Conservation (phyloP, 1,140 invertebrate genomes). For the Drosophila murphyi region DNA sequence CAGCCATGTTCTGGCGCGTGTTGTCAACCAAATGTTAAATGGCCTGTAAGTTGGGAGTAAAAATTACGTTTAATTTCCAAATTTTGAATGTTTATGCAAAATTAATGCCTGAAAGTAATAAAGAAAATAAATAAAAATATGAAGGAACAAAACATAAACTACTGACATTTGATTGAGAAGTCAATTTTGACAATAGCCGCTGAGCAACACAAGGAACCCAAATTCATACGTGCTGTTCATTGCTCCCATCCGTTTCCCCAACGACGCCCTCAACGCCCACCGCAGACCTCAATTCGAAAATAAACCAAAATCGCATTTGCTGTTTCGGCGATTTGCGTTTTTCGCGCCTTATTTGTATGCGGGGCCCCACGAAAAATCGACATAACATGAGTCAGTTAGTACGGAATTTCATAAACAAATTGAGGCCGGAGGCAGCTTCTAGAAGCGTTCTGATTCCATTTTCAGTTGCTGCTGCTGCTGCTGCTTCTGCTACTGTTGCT, state of each 20-base stretch:
- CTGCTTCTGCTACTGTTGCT: not conserved
- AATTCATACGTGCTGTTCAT: constrained; percentile 21
- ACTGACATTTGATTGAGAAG: constrained; percentile 27
- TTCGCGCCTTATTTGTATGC: constrained; percentile 80
- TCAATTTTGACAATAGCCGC: not conserved
- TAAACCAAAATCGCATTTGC: constrained; percentile 57
- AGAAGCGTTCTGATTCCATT: constrained; percentile 17
- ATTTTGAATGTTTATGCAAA: constrained; percentile 20
- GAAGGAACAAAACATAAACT: constrained; percentile 3
- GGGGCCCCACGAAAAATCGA: constrained; percentile 31
- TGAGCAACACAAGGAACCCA: constrained; percentile 22
- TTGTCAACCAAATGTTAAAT: constrained; percentile 48
- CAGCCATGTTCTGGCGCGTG: constrained; percentile 49
- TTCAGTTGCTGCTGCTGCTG: constrained; percentile 10
- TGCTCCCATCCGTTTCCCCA: constrained; percentile 11
- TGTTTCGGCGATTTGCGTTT: constrained; percentile 33
- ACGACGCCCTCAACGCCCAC: constrained; percentile 5
- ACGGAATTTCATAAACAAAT: constrained; percentile 77
- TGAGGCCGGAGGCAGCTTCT: constrained; percentile 38
- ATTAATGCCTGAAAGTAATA: constrained; percentile 9
- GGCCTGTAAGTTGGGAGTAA: constrained; percentile 26
- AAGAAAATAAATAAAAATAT: constrained; percentile 4
- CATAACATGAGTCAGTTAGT: constrained; percentile 58
- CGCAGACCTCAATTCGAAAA: constrained; percentile 65
- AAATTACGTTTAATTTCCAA: not conserved